These are phyloP conservation scores for Melanotaenia parkinsoni DNA, from an alignment of 2,797 vertebrate genomes.

Conservation along the genomic window DNA sequence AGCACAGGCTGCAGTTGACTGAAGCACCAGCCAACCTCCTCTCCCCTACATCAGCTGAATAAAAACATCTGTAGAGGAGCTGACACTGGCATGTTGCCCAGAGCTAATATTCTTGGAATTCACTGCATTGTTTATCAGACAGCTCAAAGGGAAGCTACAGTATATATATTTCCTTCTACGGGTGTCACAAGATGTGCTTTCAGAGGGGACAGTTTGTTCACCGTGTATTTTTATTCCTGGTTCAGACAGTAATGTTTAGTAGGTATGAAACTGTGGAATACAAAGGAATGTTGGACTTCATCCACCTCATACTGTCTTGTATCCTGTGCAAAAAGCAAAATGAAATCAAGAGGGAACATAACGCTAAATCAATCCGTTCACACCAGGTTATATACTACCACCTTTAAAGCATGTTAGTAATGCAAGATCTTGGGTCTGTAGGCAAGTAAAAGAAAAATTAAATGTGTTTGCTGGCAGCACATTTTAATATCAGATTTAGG, in stretches of 20 bases:
- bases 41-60: constrained; percentile 44
- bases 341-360: constrained; percentile 6
- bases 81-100: constrained; percentile 62
- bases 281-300: neutral
- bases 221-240: constrained; percentile 9
- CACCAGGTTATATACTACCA: constrained; percentile 14
- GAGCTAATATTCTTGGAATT: constrained; percentile 56
- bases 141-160: constrained; percentile 37
- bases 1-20: constrained; percentile 30
- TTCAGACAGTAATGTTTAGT: neutral
- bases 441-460: constrained; percentile 28
- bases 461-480: constrained; percentile 36
- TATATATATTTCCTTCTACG: constrained; percentile 38
- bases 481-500: constrained; percentile 67
- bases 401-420: constrained; percentile 25
- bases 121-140: constrained; percentile 51
- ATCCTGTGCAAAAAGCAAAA: constrained; percentile 2
- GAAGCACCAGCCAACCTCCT: constrained; percentile 31
- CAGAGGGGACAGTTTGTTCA: constrained; percentile 21
- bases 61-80: constrained; percentile 52
- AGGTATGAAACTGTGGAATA: neutral
- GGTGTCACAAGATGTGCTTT: constrained; percentile 25
- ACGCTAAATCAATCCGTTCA: constrained; percentile 5
- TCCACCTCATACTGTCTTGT: neutral
- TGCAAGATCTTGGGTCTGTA: constrained; percentile 17